Evolutionary conservation across 2,797 vertebrate genomes (phyloP).

Genomic region (Fistularia commersonii): DNA sequence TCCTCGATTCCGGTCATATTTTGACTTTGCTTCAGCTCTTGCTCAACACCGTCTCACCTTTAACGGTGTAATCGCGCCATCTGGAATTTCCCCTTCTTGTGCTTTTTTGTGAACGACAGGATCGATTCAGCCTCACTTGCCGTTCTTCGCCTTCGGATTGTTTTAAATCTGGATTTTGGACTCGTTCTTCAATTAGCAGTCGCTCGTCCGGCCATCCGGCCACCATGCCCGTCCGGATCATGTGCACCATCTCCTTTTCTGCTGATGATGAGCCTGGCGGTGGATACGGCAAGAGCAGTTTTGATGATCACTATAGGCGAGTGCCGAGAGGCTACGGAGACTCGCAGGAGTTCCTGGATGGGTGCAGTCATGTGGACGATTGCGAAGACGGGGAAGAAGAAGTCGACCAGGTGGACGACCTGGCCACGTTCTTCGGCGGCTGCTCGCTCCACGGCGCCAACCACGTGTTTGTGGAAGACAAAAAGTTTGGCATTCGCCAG

Average conservation of each 20-base stretch:
- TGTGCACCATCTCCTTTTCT: conserved; percentile 93
- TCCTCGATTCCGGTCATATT: conserved; percentile 6
- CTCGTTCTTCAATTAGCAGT: not conserved
- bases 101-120: too few species aligned
- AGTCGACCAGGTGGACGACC: conserved; percentile 54
- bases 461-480: conserved; percentile 86
- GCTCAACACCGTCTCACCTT: conserved; percentile 1
- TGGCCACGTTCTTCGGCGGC: conserved; percentile 81
- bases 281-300: conserved; percentile 51
- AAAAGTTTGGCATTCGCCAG: conserved; percentile 78
- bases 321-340: conserved; percentile 52
- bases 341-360: conserved; percentile 60
- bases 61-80: too few species aligned
- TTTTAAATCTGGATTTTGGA: not conserved
- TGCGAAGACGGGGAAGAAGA: conserved; percentile 67
- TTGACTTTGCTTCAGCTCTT: conserved; percentile 16
- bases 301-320: conserved; percentile 75
- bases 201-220: conserved; percentile 3
- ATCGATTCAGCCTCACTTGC: too few species aligned
- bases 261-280: conserved; percentile 76
- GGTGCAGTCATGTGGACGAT: conserved; percentile 47
- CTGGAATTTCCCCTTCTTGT: too few species aligned
- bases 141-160: not conserved
- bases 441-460: conserved; percentile 90
- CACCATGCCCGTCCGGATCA: conserved; percentile 89